Conservation (phyloP, 1,140 invertebrate genomes). For the Drosophila willistoni region DNA sequence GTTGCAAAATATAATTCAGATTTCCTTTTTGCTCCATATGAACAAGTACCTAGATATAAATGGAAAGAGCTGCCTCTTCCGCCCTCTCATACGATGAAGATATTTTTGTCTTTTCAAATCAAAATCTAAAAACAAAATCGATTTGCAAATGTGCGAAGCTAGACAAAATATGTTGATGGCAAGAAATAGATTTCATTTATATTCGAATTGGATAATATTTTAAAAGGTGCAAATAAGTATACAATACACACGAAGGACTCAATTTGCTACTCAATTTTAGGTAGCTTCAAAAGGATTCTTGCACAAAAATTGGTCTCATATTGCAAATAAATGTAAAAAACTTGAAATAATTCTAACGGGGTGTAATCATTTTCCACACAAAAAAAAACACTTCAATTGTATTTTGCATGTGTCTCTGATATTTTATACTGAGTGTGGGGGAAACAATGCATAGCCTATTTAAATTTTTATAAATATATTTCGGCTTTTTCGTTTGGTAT, state of each 20-base stretch:
- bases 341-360: no score
- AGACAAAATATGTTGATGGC: conserved; percentile 15
- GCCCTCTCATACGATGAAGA: background rate
- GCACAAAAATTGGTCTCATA: background rate
- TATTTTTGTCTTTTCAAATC: conserved; percentile 10
- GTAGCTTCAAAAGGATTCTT: background rate
- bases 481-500: no score
- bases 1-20: conserved; percentile 69
- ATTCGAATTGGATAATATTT: conserved; percentile 3
- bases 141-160: conserved; percentile 10
- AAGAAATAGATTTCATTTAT: conserved; percentile 5
- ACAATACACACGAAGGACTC: background rate
- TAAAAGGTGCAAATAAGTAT: background rate
- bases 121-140: conserved; percentile 6
- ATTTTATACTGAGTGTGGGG: no score
- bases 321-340: background rate
- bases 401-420: no score
- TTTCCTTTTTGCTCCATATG: conserved; percentile 29
- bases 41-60: background rate
- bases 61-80: no score
- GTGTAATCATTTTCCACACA: no score
- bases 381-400: no score
- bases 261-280: no score
- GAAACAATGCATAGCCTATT: no score
- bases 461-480: no score